These are phyloP conservation scores for Limnephilus lunatus DNA, from an alignment of 2,888 invertebrate species.

Conservation along the genomic window DNA sequence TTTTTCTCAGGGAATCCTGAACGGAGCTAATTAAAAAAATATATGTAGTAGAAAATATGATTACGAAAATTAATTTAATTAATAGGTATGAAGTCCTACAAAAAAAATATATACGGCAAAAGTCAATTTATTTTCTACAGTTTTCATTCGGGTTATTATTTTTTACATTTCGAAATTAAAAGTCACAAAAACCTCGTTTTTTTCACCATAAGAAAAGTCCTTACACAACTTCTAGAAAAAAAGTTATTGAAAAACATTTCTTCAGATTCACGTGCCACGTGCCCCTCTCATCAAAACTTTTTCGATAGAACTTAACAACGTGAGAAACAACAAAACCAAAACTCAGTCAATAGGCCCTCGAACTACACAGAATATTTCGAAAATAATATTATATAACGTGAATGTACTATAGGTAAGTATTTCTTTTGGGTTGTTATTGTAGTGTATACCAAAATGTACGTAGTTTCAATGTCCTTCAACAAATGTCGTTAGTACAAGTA, in stretches of 20 bases:
- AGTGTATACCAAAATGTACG: too few species aligned
- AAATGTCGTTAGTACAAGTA: too few species aligned
- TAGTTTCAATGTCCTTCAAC: too few species aligned
- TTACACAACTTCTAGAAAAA: neutral
- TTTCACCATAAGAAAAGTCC: neutral
- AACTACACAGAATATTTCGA: neutral
- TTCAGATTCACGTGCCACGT: neutral
- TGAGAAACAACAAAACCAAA: neutral
- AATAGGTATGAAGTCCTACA: neutral
- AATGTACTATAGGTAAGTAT: neutral
- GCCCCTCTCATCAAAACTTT: constrained; percentile 15
- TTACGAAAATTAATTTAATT: neutral
- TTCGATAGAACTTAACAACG: neutral
- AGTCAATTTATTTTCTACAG: neutral
- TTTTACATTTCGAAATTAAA: neutral
- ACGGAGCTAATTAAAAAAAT: too few species aligned
- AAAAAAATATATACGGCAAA: neutral
- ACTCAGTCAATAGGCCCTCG: neutral
- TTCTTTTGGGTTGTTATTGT: too few species aligned
- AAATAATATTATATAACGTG: neutral
- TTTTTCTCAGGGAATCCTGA: too few species aligned
- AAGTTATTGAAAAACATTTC: neutral
- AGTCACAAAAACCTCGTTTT: neutral
- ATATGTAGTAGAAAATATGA: neutral
- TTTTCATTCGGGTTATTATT: neutral